Conservation (phyloP, 53 echinoderm and acorn worm genomes). For the Zoroaster sp. region DNA sequence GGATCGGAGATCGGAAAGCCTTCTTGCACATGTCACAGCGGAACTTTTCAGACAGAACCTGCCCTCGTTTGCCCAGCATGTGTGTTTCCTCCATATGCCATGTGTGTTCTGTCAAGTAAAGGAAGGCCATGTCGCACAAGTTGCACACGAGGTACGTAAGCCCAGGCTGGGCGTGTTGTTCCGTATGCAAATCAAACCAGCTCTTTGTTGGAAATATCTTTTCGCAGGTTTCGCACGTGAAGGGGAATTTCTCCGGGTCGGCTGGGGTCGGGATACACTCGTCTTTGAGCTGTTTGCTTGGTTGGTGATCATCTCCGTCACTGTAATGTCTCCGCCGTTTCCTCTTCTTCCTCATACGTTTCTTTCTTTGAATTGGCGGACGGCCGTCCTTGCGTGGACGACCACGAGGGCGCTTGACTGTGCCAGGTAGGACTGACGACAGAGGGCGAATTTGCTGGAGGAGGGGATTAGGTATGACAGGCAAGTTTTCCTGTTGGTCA, state of each 20-base stretch:
- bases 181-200: constrained; percentile 85
- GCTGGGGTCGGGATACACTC: constrained; percentile 76
- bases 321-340: constrained; percentile 30
- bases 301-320: constrained; percentile 16
- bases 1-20: constrained; percentile 89
- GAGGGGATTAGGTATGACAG: constrained; percentile 1
- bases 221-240: constrained; percentile 71
- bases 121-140: constrained; percentile 86
- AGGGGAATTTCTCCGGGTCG: constrained; percentile 76
- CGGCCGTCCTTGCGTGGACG: constrained; percentile 86
- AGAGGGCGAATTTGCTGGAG: not conserved
- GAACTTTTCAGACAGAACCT: constrained; percentile 88
- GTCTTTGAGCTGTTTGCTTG: constrained; percentile 52
- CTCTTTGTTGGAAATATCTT: constrained; percentile 82
- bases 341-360: constrained; percentile 58
- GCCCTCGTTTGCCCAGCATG: constrained; percentile 67
- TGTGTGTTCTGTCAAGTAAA: constrained; percentile 59
- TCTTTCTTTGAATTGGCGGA: constrained; percentile 80
- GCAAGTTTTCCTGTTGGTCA: not conserved
- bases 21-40: constrained; percentile 90
- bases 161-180: constrained; percentile 71
- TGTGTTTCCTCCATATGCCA: constrained; percentile 77
- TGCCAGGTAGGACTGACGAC: not conserved
- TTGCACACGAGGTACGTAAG: constrained; percentile 84
- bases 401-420: constrained; percentile 79